Percentiles rank a stretch among this genome's conserved stretches.
Evolutionary conservation across 2,113 vertebrate genomes (phyloP).

Genomic region (Leucopternis melanops): DNA sequence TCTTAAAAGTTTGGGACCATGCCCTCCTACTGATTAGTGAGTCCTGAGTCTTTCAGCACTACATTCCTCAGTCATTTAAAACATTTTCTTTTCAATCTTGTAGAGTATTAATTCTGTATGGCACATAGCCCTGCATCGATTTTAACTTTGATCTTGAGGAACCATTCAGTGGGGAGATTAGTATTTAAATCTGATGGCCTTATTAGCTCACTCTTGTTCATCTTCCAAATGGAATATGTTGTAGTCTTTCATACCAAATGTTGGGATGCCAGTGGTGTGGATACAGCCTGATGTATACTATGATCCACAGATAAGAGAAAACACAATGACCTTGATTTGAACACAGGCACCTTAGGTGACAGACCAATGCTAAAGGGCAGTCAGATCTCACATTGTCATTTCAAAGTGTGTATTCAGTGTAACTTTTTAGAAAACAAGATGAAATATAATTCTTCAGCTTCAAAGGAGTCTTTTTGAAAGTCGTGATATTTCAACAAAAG

Average conservation of each 20-base stretch:
- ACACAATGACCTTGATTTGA: constrained; percentile 30
- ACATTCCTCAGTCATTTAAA: neutral
- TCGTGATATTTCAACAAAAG: constrained; percentile 76
- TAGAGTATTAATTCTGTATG: neutral
- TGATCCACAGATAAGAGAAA: neutral
- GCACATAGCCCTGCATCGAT: neutral
- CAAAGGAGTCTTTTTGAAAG: constrained; percentile 75
- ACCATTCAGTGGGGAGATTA: neutral
- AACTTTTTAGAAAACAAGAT: constrained; percentile 72
- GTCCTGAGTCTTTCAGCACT: neutral
- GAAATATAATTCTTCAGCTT: constrained; percentile 74
- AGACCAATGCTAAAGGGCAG: constrained; percentile 46
- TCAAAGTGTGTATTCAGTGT: constrained; percentile 68
- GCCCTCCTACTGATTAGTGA: neutral
- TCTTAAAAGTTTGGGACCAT: neutral
- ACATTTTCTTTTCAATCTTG: neutral
- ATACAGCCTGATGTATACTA: neutral
- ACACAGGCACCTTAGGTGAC: constrained; percentile 42
- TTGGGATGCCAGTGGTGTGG: neutral
- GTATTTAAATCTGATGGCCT: neutral
- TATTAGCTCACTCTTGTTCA: constrained; percentile 6
- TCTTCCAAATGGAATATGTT: neutral
- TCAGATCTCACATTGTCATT: constrained; percentile 53
- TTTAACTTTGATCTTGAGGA: neutral
- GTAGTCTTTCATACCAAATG: neutral